phyloP scores from a whole-genome alignment of 23 tunicate genomes.

The Aplidium turbinatum region DNA sequence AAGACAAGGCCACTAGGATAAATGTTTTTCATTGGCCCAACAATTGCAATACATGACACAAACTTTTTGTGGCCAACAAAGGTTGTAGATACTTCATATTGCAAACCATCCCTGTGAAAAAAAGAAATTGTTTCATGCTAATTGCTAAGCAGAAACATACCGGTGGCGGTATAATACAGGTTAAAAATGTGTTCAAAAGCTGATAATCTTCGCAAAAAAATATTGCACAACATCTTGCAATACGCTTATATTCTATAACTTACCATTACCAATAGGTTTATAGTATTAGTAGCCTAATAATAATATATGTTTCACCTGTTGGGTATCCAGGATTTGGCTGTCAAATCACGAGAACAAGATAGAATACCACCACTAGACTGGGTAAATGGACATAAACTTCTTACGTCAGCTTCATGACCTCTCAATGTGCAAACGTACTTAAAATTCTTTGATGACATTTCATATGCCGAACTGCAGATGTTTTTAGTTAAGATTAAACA shows the following conservation, averaged over 20 bases:
- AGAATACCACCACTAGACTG: constrained; percentile 29
- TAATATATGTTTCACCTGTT: background rate
- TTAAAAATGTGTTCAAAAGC: too few species aligned
- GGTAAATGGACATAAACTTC: constrained; percentile 25
- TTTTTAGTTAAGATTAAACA: too few species aligned
- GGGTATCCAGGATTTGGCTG: constrained; percentile 58
- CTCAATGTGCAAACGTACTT: constrained; percentile 29
- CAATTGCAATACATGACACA: constrained; percentile 63
- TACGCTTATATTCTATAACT: too few species aligned
- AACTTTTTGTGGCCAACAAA: constrained; percentile 71
- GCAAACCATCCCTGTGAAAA: background rate
- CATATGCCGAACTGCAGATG: too few species aligned
- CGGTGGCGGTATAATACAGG: too few species aligned
- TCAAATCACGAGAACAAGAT: constrained; percentile 65
- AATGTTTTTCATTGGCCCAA: constrained; percentile 34
- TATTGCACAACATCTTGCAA: too few species aligned
- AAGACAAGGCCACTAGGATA: constrained; percentile 75
- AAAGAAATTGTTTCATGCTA: background rate
- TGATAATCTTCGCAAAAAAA: too few species aligned
- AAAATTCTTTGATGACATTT: constrained; percentile 19
- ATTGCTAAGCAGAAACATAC: too few species aligned
- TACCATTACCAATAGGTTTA: too few species aligned
- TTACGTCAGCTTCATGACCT: constrained; percentile 76
- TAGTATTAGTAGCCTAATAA: too few species aligned
- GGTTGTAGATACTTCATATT: constrained; percentile 27